These are phyloP conservation scores for Heterocephalus glaber DNA, from an alignment of 2,113 vertebrate genomes.

Conservation along the genomic window DNA sequence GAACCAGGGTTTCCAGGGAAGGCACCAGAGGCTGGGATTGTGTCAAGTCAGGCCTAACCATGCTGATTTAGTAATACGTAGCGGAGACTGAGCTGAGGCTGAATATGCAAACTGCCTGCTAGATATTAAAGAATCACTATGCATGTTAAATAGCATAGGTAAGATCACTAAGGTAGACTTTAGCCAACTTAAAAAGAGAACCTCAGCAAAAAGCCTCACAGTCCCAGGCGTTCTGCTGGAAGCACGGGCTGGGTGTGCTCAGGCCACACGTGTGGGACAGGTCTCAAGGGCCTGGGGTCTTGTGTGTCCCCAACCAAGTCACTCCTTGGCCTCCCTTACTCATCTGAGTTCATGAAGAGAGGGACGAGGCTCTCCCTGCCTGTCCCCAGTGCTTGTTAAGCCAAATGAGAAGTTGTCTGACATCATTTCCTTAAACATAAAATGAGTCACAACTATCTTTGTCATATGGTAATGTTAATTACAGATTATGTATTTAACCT, in stretches of 20 bases:
- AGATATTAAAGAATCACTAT: not conserved
- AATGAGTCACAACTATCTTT: not conserved
- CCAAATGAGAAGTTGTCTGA: not conserved
- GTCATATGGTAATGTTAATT: not conserved
- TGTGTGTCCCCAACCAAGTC: not conserved
- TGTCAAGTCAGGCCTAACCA: not conserved
- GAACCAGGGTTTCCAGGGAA: not conserved
- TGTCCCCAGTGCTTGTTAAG: not conserved
- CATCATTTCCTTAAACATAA: not conserved
- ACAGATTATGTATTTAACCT: not conserved
- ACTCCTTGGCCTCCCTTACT: not conserved
- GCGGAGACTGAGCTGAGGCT: not conserved
- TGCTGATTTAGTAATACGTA: not conserved
- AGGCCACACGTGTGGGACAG: rapidly evolving
- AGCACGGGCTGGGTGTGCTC: rapidly evolving
- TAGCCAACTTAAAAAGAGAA: not conserved
- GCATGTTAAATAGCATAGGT: not conserved
- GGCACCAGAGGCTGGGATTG: rapidly evolving
- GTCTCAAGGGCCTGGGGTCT: too few species aligned
- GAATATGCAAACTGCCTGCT: not conserved
- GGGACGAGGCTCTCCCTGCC: not conserved
- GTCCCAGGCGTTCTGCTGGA: not conserved
- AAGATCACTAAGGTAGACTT: not conserved
- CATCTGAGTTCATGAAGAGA: not conserved
- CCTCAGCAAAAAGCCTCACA: not conserved